Evolutionary conservation across 2,888 invertebrate genomes (phyloP).

Genomic region (Nipponacmea schrenckii): DNA sequence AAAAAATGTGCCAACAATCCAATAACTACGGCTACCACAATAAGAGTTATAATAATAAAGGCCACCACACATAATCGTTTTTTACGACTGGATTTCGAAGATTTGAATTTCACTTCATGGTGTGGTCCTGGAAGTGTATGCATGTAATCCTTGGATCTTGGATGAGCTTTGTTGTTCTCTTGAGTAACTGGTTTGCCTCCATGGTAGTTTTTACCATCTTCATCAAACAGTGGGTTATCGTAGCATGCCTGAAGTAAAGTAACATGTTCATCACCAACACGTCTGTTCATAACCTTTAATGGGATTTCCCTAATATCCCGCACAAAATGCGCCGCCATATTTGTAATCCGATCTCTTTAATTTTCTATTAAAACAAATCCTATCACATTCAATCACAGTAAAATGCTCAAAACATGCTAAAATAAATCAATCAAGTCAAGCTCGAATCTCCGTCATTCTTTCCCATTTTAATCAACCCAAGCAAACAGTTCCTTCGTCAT

Average conservation of each 20-base stretch:
- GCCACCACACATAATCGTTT: slow-evolving; percentile 27
- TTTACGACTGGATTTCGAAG: slow-evolving; percentile 23
- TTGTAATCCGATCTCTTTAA: not conserved
- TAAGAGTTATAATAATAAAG: slow-evolving; percentile 22
- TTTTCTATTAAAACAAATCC: too few species aligned
- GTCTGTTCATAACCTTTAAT: slow-evolving; percentile 36
- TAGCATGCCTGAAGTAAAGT: slow-evolving; percentile 61
- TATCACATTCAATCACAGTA: too few species aligned
- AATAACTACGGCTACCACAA: slow-evolving; percentile 30
- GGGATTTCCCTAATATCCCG: slow-evolving; percentile 30
- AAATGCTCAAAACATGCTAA: too few species aligned
- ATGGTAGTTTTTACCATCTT: slow-evolving; percentile 29
- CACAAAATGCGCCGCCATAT: slow-evolving; percentile 22
- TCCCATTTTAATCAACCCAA: too few species aligned
- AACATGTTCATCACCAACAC: slow-evolving; percentile 48
- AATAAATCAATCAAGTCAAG: too few species aligned
- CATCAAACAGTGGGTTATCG: slow-evolving; percentile 57
- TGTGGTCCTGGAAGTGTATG: slow-evolving; percentile 21
- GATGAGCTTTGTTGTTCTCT: slow-evolving; percentile 11
- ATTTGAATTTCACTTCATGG: slow-evolving; percentile 29
- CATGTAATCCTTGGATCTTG: slow-evolving; percentile 35
- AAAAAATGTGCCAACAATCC: slow-evolving; percentile 39
- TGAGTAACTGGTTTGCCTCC: slow-evolving; percentile 13
- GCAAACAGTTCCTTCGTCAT: too few species aligned
- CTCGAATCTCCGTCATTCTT: too few species aligned